Percentiles rank a stretch among this genome's conserved stretches.
Evolutionary conservation across 92 coral and sea anemone genomes (phyloP).

Genomic region (Bergia puertoricense): DNA sequence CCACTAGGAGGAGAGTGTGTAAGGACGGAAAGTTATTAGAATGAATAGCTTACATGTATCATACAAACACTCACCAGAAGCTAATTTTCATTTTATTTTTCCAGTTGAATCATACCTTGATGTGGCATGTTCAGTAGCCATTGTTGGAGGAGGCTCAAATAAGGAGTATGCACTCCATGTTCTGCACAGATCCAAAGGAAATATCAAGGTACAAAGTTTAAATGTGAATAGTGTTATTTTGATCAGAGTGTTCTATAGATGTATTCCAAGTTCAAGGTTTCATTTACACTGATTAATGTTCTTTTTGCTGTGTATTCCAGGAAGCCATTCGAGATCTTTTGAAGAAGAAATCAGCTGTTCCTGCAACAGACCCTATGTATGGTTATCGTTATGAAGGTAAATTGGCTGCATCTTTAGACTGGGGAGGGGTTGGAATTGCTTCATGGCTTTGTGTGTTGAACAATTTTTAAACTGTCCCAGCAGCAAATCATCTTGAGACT

Average conservation of each 20-base stretch:
- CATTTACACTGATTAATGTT: not conserved
- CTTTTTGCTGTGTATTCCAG: constrained; percentile 48
- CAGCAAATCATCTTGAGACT: too few relatives aligned
- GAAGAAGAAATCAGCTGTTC: constrained; percentile 70
- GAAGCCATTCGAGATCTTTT: constrained; percentile 85
- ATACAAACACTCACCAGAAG: not conserved
- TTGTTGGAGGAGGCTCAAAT: constrained; percentile 92
- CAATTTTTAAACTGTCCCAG: too few relatives aligned
- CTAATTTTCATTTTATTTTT: not conserved
- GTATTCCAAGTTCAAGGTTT: not conserved
- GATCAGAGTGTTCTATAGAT: not conserved
- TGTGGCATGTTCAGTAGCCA: constrained; percentile 99
- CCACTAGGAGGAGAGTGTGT: too few relatives aligned
- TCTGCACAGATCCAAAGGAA: constrained; percentile 81
- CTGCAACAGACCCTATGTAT: constrained; percentile 74
- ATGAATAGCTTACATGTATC: too few relatives aligned
- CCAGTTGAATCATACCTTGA: constrained; percentile 92
- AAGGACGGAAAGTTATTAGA: too few relatives aligned
- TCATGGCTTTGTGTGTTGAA: too few relatives aligned
- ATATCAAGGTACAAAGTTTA: constrained; percentile 73
- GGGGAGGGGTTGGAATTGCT: too few relatives aligned
- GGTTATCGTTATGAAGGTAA: constrained; percentile 94
- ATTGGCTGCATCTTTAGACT: not conserved
- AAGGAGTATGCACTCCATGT: constrained; percentile 94
- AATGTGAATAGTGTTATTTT: constrained; percentile 1